Evolutionary conservation across 1,140 invertebrate genomes (phyloP).

Genomic region (Scaptodrosophila lebanonensis): DNA sequence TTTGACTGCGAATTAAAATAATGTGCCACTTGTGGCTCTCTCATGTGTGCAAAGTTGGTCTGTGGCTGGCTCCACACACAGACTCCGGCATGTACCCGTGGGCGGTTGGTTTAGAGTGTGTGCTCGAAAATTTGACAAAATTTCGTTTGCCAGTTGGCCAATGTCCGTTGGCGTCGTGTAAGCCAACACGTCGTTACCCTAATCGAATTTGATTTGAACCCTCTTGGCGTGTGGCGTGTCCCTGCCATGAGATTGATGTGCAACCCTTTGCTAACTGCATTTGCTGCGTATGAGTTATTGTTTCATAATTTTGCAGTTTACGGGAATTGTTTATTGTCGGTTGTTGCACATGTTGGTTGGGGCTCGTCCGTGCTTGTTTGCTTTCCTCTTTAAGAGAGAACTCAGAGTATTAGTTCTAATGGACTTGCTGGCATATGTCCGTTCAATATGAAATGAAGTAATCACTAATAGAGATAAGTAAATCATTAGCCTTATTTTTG

Average conservation of each 20-base stretch:
- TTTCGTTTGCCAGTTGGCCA: constrained; percentile 46
- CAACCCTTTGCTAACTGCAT: constrained; percentile 30
- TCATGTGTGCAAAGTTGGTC: constrained; percentile 31
- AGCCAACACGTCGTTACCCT: constrained; percentile 42
- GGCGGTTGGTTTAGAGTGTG: constrained; percentile 8
- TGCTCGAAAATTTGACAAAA: constrained; percentile 47
- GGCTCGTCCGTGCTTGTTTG: too few relatives aligned
- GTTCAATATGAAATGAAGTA: too few relatives aligned
- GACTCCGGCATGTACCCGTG: neutral
- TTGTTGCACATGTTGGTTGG: too few relatives aligned
- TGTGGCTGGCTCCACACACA: neutral
- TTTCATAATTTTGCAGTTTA: constrained; percentile 32
- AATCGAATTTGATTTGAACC: constrained; percentile 74
- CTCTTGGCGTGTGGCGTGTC: constrained; percentile 33
- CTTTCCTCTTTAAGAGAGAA: too few relatives aligned
- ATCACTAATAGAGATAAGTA: too few relatives aligned
- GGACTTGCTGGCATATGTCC: too few relatives aligned
- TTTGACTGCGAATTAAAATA: constrained; percentile 76
- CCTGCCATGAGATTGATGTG: constrained; percentile 26
- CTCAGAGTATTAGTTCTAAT: too few relatives aligned
- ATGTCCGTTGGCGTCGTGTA: constrained; percentile 3
- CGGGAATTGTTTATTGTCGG: neutral
- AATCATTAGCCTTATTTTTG: too few relatives aligned
- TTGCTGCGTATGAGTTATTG: constrained; percentile 34
- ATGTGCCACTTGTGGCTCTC: constrained; percentile 76